phyloP scores from a whole-genome alignment of 2,888 invertebrate species.

The Caenorhabditis uteleia region DNA sequence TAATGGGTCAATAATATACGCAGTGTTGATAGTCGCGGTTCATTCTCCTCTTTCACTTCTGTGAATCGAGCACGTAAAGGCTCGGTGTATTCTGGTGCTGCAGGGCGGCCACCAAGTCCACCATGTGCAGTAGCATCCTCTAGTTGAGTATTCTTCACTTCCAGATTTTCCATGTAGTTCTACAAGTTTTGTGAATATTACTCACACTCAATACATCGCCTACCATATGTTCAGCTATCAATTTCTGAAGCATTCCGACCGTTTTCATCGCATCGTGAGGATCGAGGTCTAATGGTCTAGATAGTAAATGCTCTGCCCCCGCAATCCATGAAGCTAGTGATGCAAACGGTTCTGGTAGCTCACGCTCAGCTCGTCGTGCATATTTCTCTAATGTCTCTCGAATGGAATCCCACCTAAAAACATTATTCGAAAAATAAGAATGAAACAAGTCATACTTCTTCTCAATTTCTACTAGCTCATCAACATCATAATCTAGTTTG shows the following conservation, averaged over 20 bases:
- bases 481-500: slow-evolving; percentile 51
- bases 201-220: neutral
- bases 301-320: slow-evolving; percentile 45
- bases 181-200: slow-evolving; percentile 24
- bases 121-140: slow-evolving; percentile 40
- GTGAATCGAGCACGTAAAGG: slow-evolving; percentile 53
- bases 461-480: slow-evolving; percentile 56
- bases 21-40: slow-evolving; percentile 51
- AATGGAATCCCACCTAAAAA: slow-evolving; percentile 50
- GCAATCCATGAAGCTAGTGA: slow-evolving; percentile 50
- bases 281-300: slow-evolving; percentile 40
- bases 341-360: slow-evolving; percentile 52
- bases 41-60: slow-evolving; percentile 56
- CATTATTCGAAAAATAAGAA: neutral
- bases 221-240: slow-evolving; percentile 42
- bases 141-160: slow-evolving; percentile 34
- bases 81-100: slow-evolving; percentile 57
- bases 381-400: slow-evolving; percentile 52
- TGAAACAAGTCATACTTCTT: slow-evolving; percentile 29
- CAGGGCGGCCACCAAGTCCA: slow-evolving; percentile 50
- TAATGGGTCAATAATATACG: slow-evolving; percentile 59
- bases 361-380: slow-evolving; percentile 41
- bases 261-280: slow-evolving; percentile 42
- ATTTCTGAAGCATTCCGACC: slow-evolving; percentile 28
- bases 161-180: slow-evolving; percentile 50